These are phyloP conservation scores for Ichneumoninae sp. DNA, from an alignment of 2,888 invertebrate genomes.

Conservation along the genomic window DNA sequence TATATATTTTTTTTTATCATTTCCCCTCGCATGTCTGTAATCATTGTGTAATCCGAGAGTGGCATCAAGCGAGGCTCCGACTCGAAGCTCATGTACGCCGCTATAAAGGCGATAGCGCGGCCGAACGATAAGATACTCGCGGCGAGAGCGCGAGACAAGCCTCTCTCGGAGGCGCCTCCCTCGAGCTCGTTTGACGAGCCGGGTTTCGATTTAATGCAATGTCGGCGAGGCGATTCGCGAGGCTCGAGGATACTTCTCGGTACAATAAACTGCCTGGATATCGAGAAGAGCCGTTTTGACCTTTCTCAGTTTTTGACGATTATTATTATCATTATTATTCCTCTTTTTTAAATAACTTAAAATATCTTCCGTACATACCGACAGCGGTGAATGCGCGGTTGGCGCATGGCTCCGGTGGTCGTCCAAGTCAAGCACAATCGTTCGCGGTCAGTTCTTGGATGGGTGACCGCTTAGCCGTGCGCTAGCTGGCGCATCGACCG, in stretches of 20 bases:
- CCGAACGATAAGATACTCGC: constrained; percentile 57
- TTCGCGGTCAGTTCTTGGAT: too few species aligned
- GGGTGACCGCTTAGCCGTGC: too few species aligned
- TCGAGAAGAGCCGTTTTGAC: neutral
- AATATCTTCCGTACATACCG: neutral
- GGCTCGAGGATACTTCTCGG: neutral
- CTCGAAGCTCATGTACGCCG: constrained; percentile 25
- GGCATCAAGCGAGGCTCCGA: constrained; percentile 24
- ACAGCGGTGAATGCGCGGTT: too few species aligned
- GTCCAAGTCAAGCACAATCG: too few species aligned
- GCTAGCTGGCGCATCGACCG: too few species aligned
- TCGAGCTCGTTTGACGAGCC: constrained; percentile 36
- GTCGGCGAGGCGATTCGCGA: constrained; percentile 17
- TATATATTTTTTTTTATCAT: constrained; percentile 41
- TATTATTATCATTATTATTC: neutral
- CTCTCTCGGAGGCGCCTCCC: neutral
- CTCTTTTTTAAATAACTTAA: neutral
- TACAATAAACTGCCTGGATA: neutral
- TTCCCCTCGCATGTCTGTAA: constrained; percentile 21
- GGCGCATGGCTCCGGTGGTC: too few species aligned
- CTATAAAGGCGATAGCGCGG: constrained; percentile 56
- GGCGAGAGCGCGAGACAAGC: neutral
- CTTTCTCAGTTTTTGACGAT: neutral
- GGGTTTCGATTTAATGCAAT: constrained; percentile 40
- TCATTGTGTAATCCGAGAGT: constrained; percentile 52